A percentile compares a stretch with the other conserved stretches of the same genome.
phyloP scores from a whole-genome alignment of 2,797 vertebrate species.

The Pterois miles region DNA sequence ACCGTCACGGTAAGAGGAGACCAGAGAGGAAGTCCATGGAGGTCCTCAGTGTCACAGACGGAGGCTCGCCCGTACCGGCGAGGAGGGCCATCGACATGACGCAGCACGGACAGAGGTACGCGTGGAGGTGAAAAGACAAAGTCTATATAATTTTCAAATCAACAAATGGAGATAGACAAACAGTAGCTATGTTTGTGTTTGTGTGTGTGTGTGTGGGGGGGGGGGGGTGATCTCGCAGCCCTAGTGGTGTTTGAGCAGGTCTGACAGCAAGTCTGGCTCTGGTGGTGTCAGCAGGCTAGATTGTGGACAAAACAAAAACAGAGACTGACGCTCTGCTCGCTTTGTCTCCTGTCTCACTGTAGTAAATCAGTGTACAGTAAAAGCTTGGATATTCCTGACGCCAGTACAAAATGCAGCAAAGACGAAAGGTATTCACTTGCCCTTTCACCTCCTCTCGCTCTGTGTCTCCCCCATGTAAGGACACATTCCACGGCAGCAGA shows the following conservation, averaged over 20 bases:
- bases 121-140: constrained; percentile 1
- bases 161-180: background rate
- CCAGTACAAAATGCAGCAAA: constrained; percentile 94
- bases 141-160: constrained; percentile 5
- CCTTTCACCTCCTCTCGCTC: constrained; percentile 41
- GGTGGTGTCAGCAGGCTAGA: constrained; percentile 36
- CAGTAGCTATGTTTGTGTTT: background rate
- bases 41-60: constrained; percentile 97
- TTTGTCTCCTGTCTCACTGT: constrained; percentile 91
- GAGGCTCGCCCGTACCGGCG: constrained; percentile 95
- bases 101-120: constrained; percentile 94
- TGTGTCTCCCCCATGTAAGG: constrained; percentile 60
- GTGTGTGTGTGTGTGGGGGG: background rate
- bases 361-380: constrained; percentile 99
- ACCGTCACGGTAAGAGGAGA: constrained; percentile 95
- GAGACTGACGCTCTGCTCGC: constrained; percentile 86
- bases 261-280: constrained; percentile 40
- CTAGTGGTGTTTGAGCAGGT: constrained; percentile 25
- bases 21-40: constrained; percentile 99
- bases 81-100: constrained; percentile 96
- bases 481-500: constrained; percentile 62
- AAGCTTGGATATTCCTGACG: constrained; percentile 97
- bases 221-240: constrained; percentile 6
- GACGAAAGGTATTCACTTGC: constrained; percentile 93
- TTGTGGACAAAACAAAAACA: constrained; percentile 45